phyloP scores from a whole-genome alignment of 2,888 invertebrate genomes.

The Gonocerus acuteangulatus region DNA sequence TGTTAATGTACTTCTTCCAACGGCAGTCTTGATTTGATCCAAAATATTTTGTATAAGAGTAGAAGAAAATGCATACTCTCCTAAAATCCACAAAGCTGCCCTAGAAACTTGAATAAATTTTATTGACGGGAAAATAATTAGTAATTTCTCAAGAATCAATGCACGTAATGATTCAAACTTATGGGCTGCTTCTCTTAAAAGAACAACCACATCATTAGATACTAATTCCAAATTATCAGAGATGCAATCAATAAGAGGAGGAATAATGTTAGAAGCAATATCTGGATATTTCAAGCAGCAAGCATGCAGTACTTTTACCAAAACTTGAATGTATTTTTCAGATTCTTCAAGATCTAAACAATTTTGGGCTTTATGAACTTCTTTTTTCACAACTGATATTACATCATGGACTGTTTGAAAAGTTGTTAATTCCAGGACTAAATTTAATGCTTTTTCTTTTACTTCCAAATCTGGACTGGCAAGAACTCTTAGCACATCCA shows the following conservation, averaged over 20 bases:
- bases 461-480: constrained; percentile 92
- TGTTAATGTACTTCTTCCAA: constrained; percentile 61
- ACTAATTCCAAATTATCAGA: constrained; percentile 82
- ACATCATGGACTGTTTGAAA: constrained; percentile 91
- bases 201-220: constrained; percentile 87
- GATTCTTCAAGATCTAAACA: constrained; percentile 87
- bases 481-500: constrained; percentile 93
- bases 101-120: constrained; percentile 87
- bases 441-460: constrained; percentile 71
- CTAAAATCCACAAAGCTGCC: constrained; percentile 92
- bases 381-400: constrained; percentile 84
- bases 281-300: constrained; percentile 81
- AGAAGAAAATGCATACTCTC: constrained; percentile 80
- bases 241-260: constrained; percentile 87
- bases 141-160: constrained; percentile 53
- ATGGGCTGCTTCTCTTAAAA: constrained; percentile 90
- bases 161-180: constrained; percentile 74
- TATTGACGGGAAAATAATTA: constrained; percentile 78
- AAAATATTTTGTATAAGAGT: constrained; percentile 74
- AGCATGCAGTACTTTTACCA: constrained; percentile 88
- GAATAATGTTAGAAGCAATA: constrained; percentile 86
- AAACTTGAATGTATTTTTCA: constrained; percentile 86
- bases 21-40: constrained; percentile 61
- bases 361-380: constrained; percentile 83
- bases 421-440: constrained; percentile 77